Evolutionary conservation across 2,797 vertebrate genomes (phyloP).

Genomic region (Morelia viridis): DNA sequence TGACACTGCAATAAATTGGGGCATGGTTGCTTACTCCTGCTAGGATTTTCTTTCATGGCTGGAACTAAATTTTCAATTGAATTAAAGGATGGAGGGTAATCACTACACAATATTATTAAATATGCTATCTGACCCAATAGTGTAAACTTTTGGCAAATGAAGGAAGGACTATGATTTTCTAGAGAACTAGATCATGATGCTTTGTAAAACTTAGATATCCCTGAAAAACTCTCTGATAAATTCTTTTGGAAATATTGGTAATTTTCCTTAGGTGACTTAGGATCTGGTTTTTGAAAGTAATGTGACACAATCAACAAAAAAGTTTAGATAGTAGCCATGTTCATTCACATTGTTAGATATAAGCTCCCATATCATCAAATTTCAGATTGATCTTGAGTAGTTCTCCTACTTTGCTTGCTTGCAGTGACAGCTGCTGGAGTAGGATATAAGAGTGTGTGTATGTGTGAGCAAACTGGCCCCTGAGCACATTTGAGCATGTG

Average conservation of each 20-base stretch:
- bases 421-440: too few relatives aligned
- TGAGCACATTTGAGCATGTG: too few relatives aligned
- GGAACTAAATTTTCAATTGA: slow-evolving; percentile 8
- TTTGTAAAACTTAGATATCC: slow-evolving; percentile 24
- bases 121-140: slow-evolving; percentile 1
- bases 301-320: neutral
- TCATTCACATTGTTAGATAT: too few relatives aligned
- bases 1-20: slow-evolving; percentile 6
- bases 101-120: neutral
- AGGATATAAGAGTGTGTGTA: too few relatives aligned
- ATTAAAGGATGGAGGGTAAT: neutral
- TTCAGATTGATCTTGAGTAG: neutral
- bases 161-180: neutral
- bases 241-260: slow-evolving; percentile 46
- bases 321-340: neutral
- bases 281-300: slow-evolving; percentile 51
- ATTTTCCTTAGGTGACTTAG: slow-evolving; percentile 40
- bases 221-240: slow-evolving; percentile 49
- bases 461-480: too few relatives aligned
- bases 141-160: neutral
- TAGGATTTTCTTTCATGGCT: slow-evolving; percentile 28
- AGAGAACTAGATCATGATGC: slow-evolving; percentile 11
- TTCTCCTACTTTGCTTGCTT: neutral
- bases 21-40: neutral
- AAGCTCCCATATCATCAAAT: neutral